Evolutionary conservation across 2,113 vertebrate genomes (phyloP).

Genomic region (Cavia porcellus): DNA sequence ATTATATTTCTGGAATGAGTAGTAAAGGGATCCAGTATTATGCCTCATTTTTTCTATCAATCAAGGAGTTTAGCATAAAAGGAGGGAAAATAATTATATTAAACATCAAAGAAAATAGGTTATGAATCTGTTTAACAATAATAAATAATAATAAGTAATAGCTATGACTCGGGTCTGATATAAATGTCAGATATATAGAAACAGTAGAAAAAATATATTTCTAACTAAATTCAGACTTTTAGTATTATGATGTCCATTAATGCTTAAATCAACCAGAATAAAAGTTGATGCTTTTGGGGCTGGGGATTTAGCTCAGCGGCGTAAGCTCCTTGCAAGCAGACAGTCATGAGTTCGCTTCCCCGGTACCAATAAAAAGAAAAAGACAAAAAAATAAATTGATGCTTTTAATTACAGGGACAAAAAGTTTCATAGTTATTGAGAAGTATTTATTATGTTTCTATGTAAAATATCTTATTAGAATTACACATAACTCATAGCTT

Average conservation of each 20-base stretch:
- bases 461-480: neutral
- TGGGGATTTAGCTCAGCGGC: too few relatives aligned
- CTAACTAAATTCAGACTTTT: conserved; percentile 22
- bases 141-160: neutral
- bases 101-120: neutral
- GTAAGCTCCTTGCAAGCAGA: too few relatives aligned
- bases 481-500: neutral
- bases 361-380: too few relatives aligned
- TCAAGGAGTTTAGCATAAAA: neutral
- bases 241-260: neutral
- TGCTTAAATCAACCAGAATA: conserved; percentile 11
- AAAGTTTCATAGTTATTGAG: neutral
- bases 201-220: conserved; percentile 14
- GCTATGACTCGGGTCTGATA: neutral
- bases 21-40: neutral
- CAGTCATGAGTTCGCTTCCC: too few relatives aligned
- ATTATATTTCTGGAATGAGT: neutral
- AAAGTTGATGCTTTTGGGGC: neutral
- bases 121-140: neutral
- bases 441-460: neutral
- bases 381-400: neutral
- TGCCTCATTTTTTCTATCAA: neutral
- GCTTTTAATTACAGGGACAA: neutral
- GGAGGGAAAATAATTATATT: neutral
- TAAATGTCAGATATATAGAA: neutral